Percentiles rank a stretch among this genome's conserved stretches.
phyloP scores from a whole-genome alignment of 2,888 invertebrate species.

The Melolontha melolontha region DNA sequence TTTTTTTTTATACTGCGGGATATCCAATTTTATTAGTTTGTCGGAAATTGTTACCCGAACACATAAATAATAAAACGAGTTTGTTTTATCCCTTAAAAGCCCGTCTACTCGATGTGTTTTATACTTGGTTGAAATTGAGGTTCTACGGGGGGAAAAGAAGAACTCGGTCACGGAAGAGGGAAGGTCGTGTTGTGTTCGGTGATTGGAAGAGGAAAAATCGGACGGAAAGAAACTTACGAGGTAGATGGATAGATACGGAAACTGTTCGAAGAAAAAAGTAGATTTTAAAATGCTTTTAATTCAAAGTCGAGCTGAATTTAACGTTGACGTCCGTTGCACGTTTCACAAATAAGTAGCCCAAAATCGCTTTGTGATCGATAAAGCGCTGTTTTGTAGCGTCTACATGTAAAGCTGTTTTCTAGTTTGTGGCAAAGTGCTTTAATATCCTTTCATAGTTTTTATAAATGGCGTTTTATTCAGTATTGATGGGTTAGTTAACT shows the following conservation, averaged over 20 bases:
- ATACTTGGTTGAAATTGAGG: constrained; percentile 27
- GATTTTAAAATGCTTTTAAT: constrained; percentile 34
- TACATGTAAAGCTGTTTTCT: not conserved
- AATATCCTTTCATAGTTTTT: no score
- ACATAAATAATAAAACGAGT: constrained; percentile 35
- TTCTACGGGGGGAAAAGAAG: not conserved
- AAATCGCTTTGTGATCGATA: constrained; percentile 9
- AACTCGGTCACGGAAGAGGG: not conserved
- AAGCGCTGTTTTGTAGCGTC: not conserved
- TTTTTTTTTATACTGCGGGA: constrained; percentile 2
- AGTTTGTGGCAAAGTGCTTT: no score
- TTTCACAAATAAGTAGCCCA: constrained; percentile 7
- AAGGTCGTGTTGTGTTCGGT: not conserved
- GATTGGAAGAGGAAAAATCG: constrained; percentile 1
- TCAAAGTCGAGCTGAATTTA: constrained; percentile 9
- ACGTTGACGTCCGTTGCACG: not conserved
- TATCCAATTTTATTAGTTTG: constrained; percentile 35
- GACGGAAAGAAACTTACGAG: not conserved
- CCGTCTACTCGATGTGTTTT: constrained; percentile 29
- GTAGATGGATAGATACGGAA: constrained; percentile 11
- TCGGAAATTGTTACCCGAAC: constrained; percentile 34
- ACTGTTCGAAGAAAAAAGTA: not conserved
- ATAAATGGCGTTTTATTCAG: no score
- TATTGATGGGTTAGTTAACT: no score
- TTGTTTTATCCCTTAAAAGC: constrained; percentile 38